These are phyloP conservation scores for Salvelinus namaycush DNA, from an alignment of 2,113 vertebrate genomes.

Conservation along the genomic window DNA sequence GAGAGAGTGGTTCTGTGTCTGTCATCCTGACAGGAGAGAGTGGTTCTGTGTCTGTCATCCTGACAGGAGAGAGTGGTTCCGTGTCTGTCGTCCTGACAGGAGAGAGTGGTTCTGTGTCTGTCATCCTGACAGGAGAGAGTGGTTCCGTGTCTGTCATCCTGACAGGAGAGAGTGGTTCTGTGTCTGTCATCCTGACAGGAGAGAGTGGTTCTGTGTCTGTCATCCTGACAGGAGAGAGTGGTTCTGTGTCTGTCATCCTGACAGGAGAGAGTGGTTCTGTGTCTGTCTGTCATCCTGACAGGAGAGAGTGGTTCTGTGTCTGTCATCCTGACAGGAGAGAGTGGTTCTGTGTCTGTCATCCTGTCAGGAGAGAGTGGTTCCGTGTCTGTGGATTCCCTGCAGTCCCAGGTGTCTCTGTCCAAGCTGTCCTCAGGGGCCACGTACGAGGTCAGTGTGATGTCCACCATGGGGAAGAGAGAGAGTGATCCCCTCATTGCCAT, in stretches of 20 bases:
- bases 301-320: not conserved
- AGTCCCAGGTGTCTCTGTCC: conserved; percentile 67
- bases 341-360: not conserved
- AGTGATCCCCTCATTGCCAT: conserved; percentile 78
- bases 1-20: too few relatives aligned
- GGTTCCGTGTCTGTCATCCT: too few relatives aligned
- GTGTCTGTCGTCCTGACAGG: not conserved
- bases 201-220: too few relatives aligned
- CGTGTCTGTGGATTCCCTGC: conserved; percentile 61
- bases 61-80: too few relatives aligned
- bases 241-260: too few relatives aligned
- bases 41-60: too few relatives aligned
- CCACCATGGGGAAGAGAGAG: conserved; percentile 73
- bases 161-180: too few relatives aligned
- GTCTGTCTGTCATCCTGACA: not conserved
- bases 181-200: too few relatives aligned
- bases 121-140: too few relatives aligned
- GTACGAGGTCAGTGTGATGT: conserved; percentile 80
- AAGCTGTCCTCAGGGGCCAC: conserved; percentile 75
- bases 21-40: too few relatives aligned
- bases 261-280: too few relatives aligned
- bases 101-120: not conserved
- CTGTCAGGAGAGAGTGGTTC: conserved; percentile 79
- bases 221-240: too few relatives aligned
- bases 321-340: not conserved